These are phyloP conservation scores for Neosalanx taihuensis DNA, from an alignment of 2,797 vertebrate genomes.

Conservation along the genomic window DNA sequence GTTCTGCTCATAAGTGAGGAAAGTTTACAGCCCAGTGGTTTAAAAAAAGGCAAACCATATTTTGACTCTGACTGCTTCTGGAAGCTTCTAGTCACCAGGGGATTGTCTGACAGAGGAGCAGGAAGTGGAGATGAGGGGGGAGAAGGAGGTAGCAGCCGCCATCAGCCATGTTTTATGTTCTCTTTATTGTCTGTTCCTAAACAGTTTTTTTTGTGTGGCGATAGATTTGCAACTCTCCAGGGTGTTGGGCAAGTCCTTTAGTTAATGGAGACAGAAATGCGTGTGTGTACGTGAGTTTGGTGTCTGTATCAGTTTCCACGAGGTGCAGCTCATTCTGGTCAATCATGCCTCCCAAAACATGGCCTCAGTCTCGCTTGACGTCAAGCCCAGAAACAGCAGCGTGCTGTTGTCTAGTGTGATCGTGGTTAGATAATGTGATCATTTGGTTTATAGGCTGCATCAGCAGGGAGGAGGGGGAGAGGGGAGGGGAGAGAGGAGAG, in stretches of 20 bases:
- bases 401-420: conserved; percentile 5
- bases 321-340: background rate
- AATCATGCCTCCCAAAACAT: too few species aligned
- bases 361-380: too few species aligned
- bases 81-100: conserved; percentile 18
- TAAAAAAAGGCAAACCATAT: background rate
- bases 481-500: background rate
- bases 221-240: conserved; percentile 14
- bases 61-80: background rate
- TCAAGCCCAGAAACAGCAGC: background rate
- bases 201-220: conserved; percentile 13
- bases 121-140: conserved; percentile 27
- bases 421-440: conserved; percentile 1
- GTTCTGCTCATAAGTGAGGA: background rate
- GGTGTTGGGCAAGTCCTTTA: conserved; percentile 14
- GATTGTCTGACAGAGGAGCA: conserved; percentile 21
- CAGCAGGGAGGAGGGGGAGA: background rate
- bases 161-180: conserved; percentile 35
- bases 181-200: conserved; percentile 32
- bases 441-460: conserved; percentile 19
- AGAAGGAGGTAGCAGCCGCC: background rate
- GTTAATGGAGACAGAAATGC: conserved; percentile 25
- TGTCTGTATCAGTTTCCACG: background rate
- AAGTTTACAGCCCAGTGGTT: conserved; percentile 1
- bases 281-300: background rate